Percentiles rank a stretch among this genome's conserved stretches.
phyloP scores from a whole-genome alignment of 1,140 invertebrate genomes.

The Ladona fulva region DNA sequence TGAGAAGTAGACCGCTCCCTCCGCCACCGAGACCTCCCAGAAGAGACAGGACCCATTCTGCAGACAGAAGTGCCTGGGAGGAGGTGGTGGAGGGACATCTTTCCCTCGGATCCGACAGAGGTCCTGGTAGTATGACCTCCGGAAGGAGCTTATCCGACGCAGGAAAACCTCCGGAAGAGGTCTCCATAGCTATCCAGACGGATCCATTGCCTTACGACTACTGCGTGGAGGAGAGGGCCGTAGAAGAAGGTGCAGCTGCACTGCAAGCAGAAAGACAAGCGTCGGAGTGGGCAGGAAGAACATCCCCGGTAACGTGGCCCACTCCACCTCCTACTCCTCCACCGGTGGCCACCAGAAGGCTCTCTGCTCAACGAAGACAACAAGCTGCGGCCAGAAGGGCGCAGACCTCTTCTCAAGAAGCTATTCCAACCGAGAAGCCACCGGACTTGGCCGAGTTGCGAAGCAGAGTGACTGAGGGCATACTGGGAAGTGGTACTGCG shows the following conservation, averaged over 20 bases:
- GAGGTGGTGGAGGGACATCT: neutral
- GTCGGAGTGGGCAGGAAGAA: neutral
- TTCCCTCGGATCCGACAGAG: neutral
- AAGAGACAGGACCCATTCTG: slow-evolving; percentile 2
- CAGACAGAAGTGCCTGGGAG: neutral
- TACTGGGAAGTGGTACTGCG: too few species aligned
- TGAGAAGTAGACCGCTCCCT: slow-evolving; percentile 70
- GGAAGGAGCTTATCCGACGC: neutral
- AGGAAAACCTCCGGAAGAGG: neutral
- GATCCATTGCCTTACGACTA: neutral
- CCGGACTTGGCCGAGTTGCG: too few species aligned
- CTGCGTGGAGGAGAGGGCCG: neutral
- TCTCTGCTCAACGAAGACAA: neutral
- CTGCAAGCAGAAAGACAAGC: neutral
- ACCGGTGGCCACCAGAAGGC: neutral
- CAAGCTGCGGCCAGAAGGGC: neutral
- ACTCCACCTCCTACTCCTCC: neutral
- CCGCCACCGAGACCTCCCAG: slow-evolving; percentile 68
- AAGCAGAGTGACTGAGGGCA: too few species aligned
- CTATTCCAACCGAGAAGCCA: too few species aligned
- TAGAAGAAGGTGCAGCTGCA: neutral
- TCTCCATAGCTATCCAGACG: neutral
- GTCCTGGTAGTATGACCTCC: neutral
- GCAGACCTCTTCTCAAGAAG: neutral
- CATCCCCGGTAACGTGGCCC: neutral